phyloP scores from a whole-genome alignment of 2,797 vertebrate genomes.

The Rhynchonycteris naso region DNA sequence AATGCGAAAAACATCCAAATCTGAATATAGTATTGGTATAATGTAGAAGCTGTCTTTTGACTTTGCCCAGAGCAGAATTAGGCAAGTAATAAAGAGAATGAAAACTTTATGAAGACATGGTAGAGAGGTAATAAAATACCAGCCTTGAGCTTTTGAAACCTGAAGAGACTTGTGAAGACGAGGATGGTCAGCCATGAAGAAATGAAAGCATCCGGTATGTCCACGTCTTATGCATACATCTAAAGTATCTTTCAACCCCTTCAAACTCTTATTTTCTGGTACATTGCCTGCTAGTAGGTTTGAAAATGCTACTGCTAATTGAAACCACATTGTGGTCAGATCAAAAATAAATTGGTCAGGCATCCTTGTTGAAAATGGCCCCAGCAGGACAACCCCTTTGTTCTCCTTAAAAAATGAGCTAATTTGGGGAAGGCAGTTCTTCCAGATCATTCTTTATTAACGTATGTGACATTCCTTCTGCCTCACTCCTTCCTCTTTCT shows the following conservation, averaged over 20 bases:
- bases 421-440: conserved; percentile 78
- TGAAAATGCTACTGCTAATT: conserved; percentile 84
- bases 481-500: not conserved
- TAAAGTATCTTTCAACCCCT: conserved; percentile 70
- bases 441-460: conserved; percentile 76
- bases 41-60: not conserved
- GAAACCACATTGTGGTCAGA: conserved; percentile 81
- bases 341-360: conserved; percentile 79
- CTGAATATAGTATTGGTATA: not conserved
- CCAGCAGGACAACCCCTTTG: conserved; percentile 82
- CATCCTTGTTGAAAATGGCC: conserved; percentile 81
- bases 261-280: conserved; percentile 80
- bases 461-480: conserved; percentile 65
- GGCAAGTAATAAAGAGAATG: not conserved
- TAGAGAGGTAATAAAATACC: not conserved
- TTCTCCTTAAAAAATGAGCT: conserved; percentile 81
- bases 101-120: not conserved
- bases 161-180: not conserved
- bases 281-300: conserved; percentile 81
- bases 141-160: not conserved
- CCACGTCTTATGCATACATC: conserved; percentile 58
- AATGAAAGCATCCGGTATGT: conserved; percentile 48
- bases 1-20: not conserved
- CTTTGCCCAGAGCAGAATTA: not conserved
- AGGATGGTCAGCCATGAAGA: not conserved